Percentiles rank a stretch among this genome's conserved stretches.
phyloP scores from a whole-genome alignment of 2,888 invertebrate species.

The Choristoneura rosaceana region DNA sequence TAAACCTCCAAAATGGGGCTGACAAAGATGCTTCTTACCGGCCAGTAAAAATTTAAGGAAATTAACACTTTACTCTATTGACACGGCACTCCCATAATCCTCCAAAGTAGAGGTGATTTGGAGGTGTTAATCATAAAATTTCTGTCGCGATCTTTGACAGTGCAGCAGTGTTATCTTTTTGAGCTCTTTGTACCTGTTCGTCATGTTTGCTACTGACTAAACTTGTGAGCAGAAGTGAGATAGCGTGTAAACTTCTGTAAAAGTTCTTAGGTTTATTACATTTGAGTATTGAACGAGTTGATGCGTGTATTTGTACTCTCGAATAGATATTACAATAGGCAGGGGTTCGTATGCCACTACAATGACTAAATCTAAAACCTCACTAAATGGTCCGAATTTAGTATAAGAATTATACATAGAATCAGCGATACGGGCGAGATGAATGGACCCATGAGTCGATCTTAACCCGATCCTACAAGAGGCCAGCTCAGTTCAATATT shows the following conservation, averaged over 20 bases:
- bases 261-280: conserved; percentile 42
- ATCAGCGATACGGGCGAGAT: conserved; percentile 50
- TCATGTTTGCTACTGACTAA: background rate
- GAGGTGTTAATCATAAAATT: too few species aligned
- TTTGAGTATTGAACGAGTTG: conserved; percentile 56
- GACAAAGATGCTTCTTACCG: background rate
- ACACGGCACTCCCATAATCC: background rate
- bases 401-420: conserved; percentile 58
- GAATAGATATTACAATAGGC: conserved; percentile 60
- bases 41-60: background rate
- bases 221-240: conserved; percentile 21
- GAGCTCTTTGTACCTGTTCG: background rate
- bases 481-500: conserved; percentile 59
- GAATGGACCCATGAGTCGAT: conserved; percentile 54
- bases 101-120: background rate
- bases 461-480: conserved; percentile 56
- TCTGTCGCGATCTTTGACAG: too few species aligned
- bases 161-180: background rate
- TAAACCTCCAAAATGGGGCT: background rate
- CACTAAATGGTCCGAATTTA: conserved; percentile 77
- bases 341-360: conserved; percentile 60
- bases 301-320: conserved; percentile 71
- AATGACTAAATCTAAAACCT: conserved; percentile 63
- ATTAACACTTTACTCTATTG: background rate
- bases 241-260: conserved; percentile 39